Conservation (phyloP, 37 sponge, comb jelly and placozoan species). For the Spongilla lacustris region DNA sequence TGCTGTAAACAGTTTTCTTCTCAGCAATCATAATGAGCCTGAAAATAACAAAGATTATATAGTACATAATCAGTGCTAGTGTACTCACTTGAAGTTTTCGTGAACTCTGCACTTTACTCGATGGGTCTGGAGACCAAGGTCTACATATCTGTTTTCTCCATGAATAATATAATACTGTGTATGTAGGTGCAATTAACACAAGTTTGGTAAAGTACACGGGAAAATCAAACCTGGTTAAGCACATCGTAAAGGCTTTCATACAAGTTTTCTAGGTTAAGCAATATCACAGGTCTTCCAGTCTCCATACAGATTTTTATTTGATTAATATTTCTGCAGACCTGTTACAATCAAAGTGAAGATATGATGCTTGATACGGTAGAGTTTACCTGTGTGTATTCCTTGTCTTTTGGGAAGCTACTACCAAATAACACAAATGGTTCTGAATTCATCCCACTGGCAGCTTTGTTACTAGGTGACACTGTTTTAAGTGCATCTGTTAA, state of each 20-base stretch:
- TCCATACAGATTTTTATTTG: conserved; percentile 97
- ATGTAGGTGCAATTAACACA: no score
- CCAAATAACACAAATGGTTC: conserved; percentile 89
- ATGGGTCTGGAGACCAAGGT: conserved; percentile 90
- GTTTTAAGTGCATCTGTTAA: conserved; percentile 12
- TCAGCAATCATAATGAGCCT: conserved; percentile 90
- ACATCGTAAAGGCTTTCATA: conserved; percentile 98
- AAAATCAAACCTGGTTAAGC: conserved; percentile 72
- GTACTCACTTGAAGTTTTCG: conserved; percentile 77
- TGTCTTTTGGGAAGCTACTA: conserved; percentile 94
- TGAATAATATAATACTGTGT: conserved; percentile 69
- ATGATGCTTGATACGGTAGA: neutral
- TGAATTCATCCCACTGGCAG: neutral
- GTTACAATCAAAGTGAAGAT: no score
- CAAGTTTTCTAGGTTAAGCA: conserved; percentile 92
- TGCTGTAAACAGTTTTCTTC: conserved; percentile 77
- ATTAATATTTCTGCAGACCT: conserved; percentile 92
- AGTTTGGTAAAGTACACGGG: neutral
- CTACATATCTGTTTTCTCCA: conserved; percentile 76
- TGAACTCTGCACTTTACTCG: conserved; percentile 88
- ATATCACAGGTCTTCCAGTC: conserved; percentile 85
- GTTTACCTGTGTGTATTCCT: conserved; percentile 93
- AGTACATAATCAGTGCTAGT: no score
- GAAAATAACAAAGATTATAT: neutral
- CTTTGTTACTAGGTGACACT: neutral